Conservation (phyloP, 2,113 vertebrate species). For the Laticauda laticaudata region DNA sequence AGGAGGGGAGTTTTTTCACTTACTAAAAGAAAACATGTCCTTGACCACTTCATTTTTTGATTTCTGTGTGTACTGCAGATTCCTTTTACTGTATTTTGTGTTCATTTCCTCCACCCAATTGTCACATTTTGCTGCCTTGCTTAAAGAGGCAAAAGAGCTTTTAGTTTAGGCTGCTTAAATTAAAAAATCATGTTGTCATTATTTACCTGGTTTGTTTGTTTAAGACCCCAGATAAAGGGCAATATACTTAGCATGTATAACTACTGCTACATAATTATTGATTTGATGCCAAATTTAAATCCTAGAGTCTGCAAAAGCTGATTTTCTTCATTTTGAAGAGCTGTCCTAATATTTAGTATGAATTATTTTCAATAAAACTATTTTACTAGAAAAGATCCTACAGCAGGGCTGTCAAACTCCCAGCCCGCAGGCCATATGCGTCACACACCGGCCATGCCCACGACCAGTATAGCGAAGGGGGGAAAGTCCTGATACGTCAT, state of each 20-base stretch:
- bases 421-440: no score
- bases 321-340: background rate
- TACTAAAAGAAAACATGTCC: background rate
- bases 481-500: no score
- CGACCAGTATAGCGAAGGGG: no score
- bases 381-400: background rate
- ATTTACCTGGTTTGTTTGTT: background rate
- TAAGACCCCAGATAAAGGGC: background rate
- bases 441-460: no score
- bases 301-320: background rate
- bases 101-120: background rate
- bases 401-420: no score
- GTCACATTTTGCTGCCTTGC: background rate
- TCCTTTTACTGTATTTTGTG: background rate
- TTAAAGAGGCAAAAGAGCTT: background rate
- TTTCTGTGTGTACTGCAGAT: background rate
- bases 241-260: background rate
- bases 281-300: background rate
- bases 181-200: background rate
- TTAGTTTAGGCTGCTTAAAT: background rate
- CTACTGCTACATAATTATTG: background rate
- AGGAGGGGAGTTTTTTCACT: background rate
- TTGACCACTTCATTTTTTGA: slow-evolving; percentile 11
- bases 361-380: background rate
- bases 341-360: background rate